Evolutionary conservation across 2,113 vertebrate genomes (phyloP).

Genomic region (Callionymus lyra): DNA sequence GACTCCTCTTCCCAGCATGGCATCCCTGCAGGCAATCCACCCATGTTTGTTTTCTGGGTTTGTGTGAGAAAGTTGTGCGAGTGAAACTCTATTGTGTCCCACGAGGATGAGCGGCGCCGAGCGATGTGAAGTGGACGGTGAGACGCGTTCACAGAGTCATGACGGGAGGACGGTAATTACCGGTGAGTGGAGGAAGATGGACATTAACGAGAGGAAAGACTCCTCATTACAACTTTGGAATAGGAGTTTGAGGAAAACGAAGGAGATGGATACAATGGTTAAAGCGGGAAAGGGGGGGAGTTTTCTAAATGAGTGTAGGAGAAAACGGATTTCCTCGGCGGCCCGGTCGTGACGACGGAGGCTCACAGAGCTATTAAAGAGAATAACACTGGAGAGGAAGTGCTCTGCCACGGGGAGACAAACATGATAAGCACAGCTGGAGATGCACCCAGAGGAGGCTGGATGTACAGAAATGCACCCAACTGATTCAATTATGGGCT

Average conservation of each 20-base stretch:
- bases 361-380: slow-evolving; percentile 23
- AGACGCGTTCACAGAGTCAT: slow-evolving; percentile 13
- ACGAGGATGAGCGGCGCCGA: slow-evolving; percentile 13
- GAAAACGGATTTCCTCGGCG: slow-evolving; percentile 21
- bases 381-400: slow-evolving; percentile 15
- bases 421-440: slow-evolving; percentile 11
- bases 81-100: slow-evolving; percentile 21
- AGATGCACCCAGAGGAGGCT: slow-evolving; percentile 22
- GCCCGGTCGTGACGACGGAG: slow-evolving; percentile 12
- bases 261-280: no score
- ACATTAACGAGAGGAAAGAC: slow-evolving; percentile 47
- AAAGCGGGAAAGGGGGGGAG: neutral
- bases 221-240: slow-evolving; percentile 27
- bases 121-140: slow-evolving; percentile 8
- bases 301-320: slow-evolving; percentile 24
- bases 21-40: slow-evolving; percentile 11
- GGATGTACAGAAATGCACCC: slow-evolving; percentile 27
- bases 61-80: slow-evolving; percentile 4
- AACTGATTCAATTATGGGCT: slow-evolving; percentile 41
- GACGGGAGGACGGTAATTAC: slow-evolving; percentile 33
- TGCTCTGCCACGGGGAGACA: slow-evolving; percentile 6
- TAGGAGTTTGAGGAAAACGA: slow-evolving; percentile 9
- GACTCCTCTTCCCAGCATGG: slow-evolving; percentile 19
- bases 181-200: slow-evolving; percentile 25
- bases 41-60: slow-evolving; percentile 3